These are phyloP conservation scores for Drosophila tropicalis DNA, from an alignment of 1,140 invertebrate species.

Conservation along the genomic window DNA sequence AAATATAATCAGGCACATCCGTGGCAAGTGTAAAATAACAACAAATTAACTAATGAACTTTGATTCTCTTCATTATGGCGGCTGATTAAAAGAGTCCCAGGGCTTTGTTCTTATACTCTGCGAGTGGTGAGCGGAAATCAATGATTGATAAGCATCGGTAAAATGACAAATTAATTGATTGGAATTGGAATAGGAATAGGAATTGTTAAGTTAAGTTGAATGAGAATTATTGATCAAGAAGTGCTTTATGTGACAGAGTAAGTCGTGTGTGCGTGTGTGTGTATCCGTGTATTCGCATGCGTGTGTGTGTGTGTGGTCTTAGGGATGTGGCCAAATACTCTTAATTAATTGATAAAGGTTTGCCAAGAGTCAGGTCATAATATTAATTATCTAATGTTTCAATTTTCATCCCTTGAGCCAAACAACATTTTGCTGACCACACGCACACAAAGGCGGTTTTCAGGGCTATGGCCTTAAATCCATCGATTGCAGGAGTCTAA, in stretches of 20 bases:
- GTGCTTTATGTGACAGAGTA: conserved; percentile 35
- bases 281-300: background rate
- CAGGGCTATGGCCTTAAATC: background rate
- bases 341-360: conserved; percentile 38
- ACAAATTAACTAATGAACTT: conserved; percentile 46
- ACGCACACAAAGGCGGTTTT: conserved; percentile 15
- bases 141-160: conserved; percentile 60
- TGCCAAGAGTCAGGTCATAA: conserved; percentile 28
- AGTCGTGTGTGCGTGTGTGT: conserved; percentile 9
- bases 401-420: conserved; percentile 18
- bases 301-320: conserved; percentile 39
- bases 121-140: conserved; percentile 47
- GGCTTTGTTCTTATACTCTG: conserved; percentile 20
- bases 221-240: conserved; percentile 40
- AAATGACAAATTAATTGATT: conserved; percentile 74
- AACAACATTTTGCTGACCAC: conserved; percentile 13
- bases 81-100: conserved; percentile 29
- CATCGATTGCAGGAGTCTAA: background rate
- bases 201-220: conserved; percentile 24
- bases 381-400: conserved; percentile 43
- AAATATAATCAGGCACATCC: conserved; percentile 44
- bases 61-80: conserved; percentile 42
- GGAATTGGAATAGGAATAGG: conserved; percentile 10
- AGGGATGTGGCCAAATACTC: conserved; percentile 7
- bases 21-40: conserved; percentile 32